Base-by-base conservation (phyloP, 2,888 invertebrate genomes). In the Pseudococcus longispinus region DNA sequence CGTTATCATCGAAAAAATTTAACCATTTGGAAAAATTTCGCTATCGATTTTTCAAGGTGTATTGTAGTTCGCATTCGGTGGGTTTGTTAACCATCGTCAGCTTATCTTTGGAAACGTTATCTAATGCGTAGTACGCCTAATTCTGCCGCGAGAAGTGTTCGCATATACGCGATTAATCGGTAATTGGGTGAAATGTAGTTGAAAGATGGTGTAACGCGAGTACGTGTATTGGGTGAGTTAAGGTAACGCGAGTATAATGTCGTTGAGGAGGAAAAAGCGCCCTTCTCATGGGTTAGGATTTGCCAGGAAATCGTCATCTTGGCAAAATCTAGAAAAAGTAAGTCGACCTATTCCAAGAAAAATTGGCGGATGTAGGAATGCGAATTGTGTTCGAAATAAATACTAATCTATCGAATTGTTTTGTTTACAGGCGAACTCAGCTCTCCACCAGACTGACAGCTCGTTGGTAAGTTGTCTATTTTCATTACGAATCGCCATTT, bases 401-500 rank as follows among this genome's bases (percentile, higher is more conserved):
- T 18, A 8, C 32, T 80, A n/a, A 18, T 18, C 37, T 11, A n/a
- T 4, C 5, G 1, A 11, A 8, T 32, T 26, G 13, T 29, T 70
- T 13, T 32, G 42, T 23, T 65, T 44, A 20, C 87, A 87, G 87
- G 83, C 65, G 18, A 82, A 87, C 29, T 60, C 87, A 37, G 87
- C 83, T 26, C 70, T 86, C n/a, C 82, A 70, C 26, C 86, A 87
- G 46, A 87, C 82, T 65, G 87, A 87, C 32, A 65, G 77, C 32
- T 87, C 83, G 11, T 55, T 83, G 77, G 87, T 87, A 46, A 87
- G 87, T 83, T 11, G 15, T 18, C 29, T 5, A 83, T 80, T 87
- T 88, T 87, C 90, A 89, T 92, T 95, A 94, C 93, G 94, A 89
- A 94, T 95, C 37, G 37, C 37, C 37, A 37, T 37, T 37, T 32